Conservation (phyloP, 1,140 invertebrate species). For the Drosophila kanapiae region DNA sequence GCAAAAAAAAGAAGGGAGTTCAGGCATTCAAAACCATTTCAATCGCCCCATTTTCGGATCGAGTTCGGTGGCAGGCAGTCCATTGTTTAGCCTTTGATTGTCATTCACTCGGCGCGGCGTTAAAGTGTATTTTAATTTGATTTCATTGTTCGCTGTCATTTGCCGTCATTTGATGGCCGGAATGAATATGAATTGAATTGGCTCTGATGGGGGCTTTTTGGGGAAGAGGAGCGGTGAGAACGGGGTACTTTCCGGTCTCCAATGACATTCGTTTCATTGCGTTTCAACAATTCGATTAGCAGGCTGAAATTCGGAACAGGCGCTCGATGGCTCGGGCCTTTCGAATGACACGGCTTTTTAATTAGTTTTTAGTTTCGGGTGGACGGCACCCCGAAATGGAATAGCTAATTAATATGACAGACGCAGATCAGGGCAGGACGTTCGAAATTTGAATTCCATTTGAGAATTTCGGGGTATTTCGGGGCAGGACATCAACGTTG, state of each 20-base stretch:
- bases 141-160: constrained; percentile 81
- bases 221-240: neutral
- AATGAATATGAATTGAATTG: constrained; percentile 79
- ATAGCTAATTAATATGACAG: constrained; percentile 80
- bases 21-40: constrained; percentile 11
- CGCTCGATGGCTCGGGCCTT: constrained; percentile 15
- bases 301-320: constrained; percentile 12
- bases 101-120: constrained; percentile 64
- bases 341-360: constrained; percentile 71
- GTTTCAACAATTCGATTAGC: constrained; percentile 66
- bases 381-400: constrained; percentile 22
- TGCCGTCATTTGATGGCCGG: constrained; percentile 66
- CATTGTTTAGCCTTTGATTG: constrained; percentile 81
- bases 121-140: constrained; percentile 84
- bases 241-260: constrained; percentile 17
- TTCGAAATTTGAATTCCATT: constrained; percentile 64
- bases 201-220: neutral
- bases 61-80: constrained; percentile 45
- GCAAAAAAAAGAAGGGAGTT: constrained; percentile 19
- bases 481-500: constrained; percentile 1
- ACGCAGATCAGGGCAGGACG: constrained; percentile 32
- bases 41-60: constrained; percentile 10
- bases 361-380: constrained; percentile 74
- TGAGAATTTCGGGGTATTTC: constrained; percentile 11
- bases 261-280: constrained; percentile 61